Base-by-base conservation (phyloP, 2,888 invertebrate genomes). In the Eutolmus rufibarbis region DNA sequence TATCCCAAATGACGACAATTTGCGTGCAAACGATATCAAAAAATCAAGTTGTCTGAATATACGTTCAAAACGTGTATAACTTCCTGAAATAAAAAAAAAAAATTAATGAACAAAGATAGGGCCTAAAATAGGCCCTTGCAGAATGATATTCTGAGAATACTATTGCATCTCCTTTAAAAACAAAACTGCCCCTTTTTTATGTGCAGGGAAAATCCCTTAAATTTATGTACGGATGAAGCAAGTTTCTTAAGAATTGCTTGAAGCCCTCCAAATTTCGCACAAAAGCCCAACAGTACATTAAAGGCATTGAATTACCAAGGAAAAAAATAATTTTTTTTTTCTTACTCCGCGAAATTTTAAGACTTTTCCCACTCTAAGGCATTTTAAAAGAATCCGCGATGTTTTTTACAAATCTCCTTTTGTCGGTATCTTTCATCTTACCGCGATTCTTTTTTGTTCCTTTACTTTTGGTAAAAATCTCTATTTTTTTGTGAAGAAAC, bases 381-480 rank as follows among this genome's bases (percentile, higher is more conserved):
- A 8, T 23, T 66, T 28, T 66, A 66, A 66, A 66, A 66, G 66
- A 28, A 66, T 66, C 66, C 66, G 66, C 28, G 66, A 66, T 66
- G 66, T 66, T 78, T 78, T 78, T 78, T 78, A 43, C 78, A 78
- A 78, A 78, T 78, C 66, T 78, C 12, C 23, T 37, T 43, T 78
- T 78, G 37, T 78, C 78, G 37, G 40, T 43, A 78, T 78, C 78
- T 78, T 78, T 78, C 43, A 78, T 78, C 78, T 78, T 78, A 43
- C 43, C 23, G 37, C 43, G 19, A 78, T 78, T 78, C 23, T 23
- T 57, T 57, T 16, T 78, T 78, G 43, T 40, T 37, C 43, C 43
- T 78, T 40, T 57, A n/a, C n/a, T n/a, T n/a, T 66, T 28, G 23
- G 12, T 12, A 66, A 66, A 78, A 78, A 46, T 46, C 46, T 46